Conservation (phyloP, 1,140 invertebrate genomes). For the Gryon sp. region DNA sequence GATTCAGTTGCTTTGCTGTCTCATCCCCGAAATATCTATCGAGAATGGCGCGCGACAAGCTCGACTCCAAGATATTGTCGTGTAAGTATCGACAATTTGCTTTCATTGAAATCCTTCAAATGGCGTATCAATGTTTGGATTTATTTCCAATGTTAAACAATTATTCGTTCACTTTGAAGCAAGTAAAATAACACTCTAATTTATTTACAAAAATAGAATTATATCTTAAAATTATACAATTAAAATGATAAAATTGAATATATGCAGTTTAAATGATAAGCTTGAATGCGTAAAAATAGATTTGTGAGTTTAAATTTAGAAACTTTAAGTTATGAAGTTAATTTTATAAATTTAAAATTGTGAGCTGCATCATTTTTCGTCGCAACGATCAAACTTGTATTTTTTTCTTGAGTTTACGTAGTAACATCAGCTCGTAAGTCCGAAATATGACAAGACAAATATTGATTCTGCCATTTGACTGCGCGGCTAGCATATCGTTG, state of each 20-base stretch:
- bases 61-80: constrained; percentile 75
- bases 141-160: too few relatives aligned
- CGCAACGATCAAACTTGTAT: background rate
- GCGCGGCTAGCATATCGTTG: constrained; percentile 34
- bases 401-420: constrained; percentile 5
- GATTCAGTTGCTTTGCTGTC: constrained; percentile 75
- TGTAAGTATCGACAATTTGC: constrained; percentile 68
- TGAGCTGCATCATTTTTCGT: background rate
- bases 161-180: too few relatives aligned
- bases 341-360: too few relatives aligned
- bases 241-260: too few relatives aligned
- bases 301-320: too few relatives aligned
- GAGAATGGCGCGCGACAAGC: constrained; percentile 71
- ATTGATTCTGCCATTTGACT: constrained; percentile 37
- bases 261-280: too few relatives aligned
- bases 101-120: constrained; percentile 4
- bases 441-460: constrained; percentile 34
- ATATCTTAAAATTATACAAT: too few relatives aligned
- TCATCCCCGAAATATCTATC: constrained; percentile 74
- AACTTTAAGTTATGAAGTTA: too few relatives aligned
- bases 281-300: too few relatives aligned
- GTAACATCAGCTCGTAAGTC: constrained; percentile 23
- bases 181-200: too few relatives aligned
- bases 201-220: too few relatives aligned
- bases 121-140: too few relatives aligned